These are phyloP conservation scores for Zaprionus taronus DNA, from an alignment of 1,140 invertebrate genomes.

Conservation along the genomic window DNA sequence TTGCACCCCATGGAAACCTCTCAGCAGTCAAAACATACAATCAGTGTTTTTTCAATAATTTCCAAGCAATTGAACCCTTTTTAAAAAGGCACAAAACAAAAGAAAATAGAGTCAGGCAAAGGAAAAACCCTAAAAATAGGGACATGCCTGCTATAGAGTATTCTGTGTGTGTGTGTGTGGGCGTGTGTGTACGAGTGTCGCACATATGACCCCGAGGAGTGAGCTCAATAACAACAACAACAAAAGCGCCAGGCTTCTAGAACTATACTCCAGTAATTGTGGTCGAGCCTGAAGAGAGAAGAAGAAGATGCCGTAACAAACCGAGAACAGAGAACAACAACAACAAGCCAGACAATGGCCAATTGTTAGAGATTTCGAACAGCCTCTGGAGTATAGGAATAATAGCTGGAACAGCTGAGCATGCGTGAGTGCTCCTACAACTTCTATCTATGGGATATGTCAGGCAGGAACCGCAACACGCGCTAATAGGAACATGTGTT, in stretches of 20 bases:
- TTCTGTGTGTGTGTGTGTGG: slow-evolving; percentile 31
- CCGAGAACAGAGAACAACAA: neutral
- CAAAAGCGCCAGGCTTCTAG: slow-evolving; percentile 70
- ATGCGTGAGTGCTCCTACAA: slow-evolving; percentile 42
- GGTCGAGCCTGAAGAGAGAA: slow-evolving; percentile 42
- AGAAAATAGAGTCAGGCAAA: slow-evolving; percentile 36
- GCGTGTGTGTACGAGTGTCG: slow-evolving; percentile 35
- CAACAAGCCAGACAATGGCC: slow-evolving; percentile 66
- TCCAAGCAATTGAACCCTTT: slow-evolving; percentile 32
- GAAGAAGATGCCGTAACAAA: slow-evolving; percentile 55
- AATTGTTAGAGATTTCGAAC: slow-evolving; percentile 62
- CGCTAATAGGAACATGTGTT: slow-evolving; percentile 80
- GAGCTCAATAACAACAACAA: slow-evolving; percentile 23
- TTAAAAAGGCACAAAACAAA: slow-evolving; percentile 33
- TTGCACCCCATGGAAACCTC: neutral
- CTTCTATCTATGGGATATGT: slow-evolving; percentile 45
- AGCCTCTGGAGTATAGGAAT: slow-evolving; percentile 51
- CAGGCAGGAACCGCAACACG: slow-evolving; percentile 65
- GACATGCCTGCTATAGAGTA: slow-evolving; percentile 36
- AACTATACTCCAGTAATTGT: slow-evolving; percentile 52
- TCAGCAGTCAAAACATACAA: slow-evolving; percentile 42
- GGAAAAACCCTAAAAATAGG: slow-evolving; percentile 11
- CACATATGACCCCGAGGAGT: slow-evolving; percentile 21
- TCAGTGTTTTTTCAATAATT: slow-evolving; percentile 40
- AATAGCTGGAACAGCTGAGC: slow-evolving; percentile 59